phyloP scores from a whole-genome alignment of 1,140 invertebrate species.

The Bombus breviceps region DNA sequence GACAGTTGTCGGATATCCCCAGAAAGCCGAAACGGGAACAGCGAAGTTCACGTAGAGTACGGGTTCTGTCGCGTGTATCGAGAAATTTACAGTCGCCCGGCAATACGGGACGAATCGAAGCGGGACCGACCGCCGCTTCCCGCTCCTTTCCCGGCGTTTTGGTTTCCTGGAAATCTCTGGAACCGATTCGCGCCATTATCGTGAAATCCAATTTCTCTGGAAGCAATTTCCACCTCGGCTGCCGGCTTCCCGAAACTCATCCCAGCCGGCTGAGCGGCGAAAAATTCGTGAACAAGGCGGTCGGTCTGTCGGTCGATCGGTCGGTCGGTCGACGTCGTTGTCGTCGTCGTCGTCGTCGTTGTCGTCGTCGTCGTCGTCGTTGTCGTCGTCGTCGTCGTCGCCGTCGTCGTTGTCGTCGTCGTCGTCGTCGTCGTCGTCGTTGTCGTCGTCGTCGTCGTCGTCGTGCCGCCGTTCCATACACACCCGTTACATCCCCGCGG shows the following conservation, averaged over 20 bases:
- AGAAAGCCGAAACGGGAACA: background rate
- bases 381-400: background rate
- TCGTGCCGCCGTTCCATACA: constrained; percentile 36
- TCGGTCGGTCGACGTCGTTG: background rate
- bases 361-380: background rate
- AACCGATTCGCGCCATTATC: constrained; percentile 56
- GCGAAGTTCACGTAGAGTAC: background rate
- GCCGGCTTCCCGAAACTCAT: constrained; percentile 48
- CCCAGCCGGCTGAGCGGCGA: constrained; percentile 24
- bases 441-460: background rate
- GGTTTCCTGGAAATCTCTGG: constrained; percentile 52
- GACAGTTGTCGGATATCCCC: background rate
- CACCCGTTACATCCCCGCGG: constrained; percentile 66
- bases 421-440: constrained; percentile 5
- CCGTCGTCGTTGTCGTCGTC: background rate
- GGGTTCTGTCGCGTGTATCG: constrained; percentile 20
- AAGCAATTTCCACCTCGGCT: constrained; percentile 55
- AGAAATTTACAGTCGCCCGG: constrained; percentile 40
- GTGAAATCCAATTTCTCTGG: constrained; percentile 56
- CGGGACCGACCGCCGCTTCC: constrained; percentile 19
- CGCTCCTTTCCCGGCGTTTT: constrained; percentile 32
- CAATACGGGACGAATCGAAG: constrained; percentile 41
- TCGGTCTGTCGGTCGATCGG: background rate
- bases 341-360: background rate
- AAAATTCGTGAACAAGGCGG: constrained; percentile 51